Conservation (phyloP, 2,797 vertebrate genomes). For the Schizopygopsis pylzovi region DNA sequence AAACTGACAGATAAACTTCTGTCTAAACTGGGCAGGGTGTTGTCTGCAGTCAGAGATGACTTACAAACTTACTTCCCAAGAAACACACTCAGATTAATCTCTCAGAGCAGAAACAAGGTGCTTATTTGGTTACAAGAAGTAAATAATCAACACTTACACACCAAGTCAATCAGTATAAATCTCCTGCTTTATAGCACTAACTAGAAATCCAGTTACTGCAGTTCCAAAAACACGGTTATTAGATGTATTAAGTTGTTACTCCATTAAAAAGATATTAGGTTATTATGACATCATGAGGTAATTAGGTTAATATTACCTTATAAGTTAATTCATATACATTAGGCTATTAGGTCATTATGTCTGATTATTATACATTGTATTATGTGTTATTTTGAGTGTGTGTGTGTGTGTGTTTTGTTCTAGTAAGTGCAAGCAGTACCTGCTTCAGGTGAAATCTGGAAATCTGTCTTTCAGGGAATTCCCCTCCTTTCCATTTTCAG, state of each 20-base stretch:
- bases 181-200: not conserved
- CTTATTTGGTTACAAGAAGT: constrained; percentile 7
- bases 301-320: constrained; percentile 6
- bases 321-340: not conserved
- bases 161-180: constrained; percentile 14
- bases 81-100: constrained; percentile 19
- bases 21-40: constrained; percentile 2
- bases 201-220: constrained; percentile 11
- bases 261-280: constrained; percentile 12
- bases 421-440: not conserved
- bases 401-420: not conserved
- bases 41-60: not conserved
- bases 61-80: constrained; percentile 4
- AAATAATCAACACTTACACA: constrained; percentile 23
- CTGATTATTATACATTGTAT: not conserved
- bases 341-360: constrained; percentile 6
- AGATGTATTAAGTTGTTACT: constrained; percentile 33
- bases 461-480: not conserved
- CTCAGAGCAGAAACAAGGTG: not conserved
- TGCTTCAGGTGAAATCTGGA: constrained; percentile 13
- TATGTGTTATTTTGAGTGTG: constrained; percentile 1
- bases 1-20: constrained; percentile 32
- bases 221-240: constrained; percentile 1
- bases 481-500: not conserved
- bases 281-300: constrained; percentile 6